These are phyloP conservation scores for Antigone vipio DNA, from an alignment of 2,113 vertebrate species.

Conservation along the genomic window DNA sequence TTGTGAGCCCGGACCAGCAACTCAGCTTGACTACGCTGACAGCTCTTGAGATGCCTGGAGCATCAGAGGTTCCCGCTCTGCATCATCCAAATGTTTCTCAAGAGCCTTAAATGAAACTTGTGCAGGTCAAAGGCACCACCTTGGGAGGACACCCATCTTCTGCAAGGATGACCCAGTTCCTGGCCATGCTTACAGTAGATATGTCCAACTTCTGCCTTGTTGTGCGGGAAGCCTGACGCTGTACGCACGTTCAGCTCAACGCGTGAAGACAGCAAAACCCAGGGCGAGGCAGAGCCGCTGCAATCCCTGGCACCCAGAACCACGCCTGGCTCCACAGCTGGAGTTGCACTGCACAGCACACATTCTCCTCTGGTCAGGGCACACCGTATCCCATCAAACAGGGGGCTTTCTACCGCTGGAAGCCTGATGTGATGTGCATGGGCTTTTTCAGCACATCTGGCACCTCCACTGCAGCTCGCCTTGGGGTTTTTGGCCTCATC, in stretches of 20 bases:
- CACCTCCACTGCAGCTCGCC: background rate
- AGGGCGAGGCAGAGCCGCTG: fast-evolving
- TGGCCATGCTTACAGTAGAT: background rate
- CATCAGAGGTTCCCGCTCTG: background rate
- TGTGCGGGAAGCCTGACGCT: background rate
- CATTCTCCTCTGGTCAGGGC: background rate
- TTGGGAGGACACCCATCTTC: background rate
- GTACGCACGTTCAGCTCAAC: fast-evolving
- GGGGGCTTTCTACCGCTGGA: background rate
- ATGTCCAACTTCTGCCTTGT: no score
- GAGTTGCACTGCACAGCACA: fast-evolving
- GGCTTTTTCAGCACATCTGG: fast-evolving
- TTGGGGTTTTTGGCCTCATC: background rate
- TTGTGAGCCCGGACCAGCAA: background rate
- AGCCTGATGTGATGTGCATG: fast-evolving
- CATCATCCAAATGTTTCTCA: background rate
- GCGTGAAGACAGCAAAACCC: fast-evolving
- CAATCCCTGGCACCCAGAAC: background rate
- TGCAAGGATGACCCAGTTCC: background rate
- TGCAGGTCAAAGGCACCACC: background rate
- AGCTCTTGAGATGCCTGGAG: background rate
- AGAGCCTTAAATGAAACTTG: background rate
- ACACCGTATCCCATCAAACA: fast-evolving
- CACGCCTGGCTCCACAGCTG: background rate
- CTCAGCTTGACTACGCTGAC: fast-evolving